A percentile compares a stretch with the other conserved stretches of the same genome.
These are phyloP conservation scores for Tautogolabrus adspersus DNA, from an alignment of 2,113 vertebrate genomes.

Conservation along the genomic window DNA sequence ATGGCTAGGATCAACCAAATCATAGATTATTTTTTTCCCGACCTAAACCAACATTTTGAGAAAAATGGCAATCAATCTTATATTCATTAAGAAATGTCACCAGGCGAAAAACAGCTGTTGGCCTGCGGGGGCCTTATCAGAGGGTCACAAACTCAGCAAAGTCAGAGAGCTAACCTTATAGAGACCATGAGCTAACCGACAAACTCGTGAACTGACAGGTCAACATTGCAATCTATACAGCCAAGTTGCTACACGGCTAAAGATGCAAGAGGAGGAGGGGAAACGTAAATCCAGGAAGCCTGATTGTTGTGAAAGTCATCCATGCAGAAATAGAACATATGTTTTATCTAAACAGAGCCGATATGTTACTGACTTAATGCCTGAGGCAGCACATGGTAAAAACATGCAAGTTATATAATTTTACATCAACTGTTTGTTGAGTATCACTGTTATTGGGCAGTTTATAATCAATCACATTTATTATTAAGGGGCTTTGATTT, in stretches of 20 bases:
- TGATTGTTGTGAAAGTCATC: constrained; percentile 12
- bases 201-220: not conserved
- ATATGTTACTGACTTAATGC: not conserved
- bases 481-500: not conserved
- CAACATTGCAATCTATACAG: not conserved
- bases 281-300: not conserved
- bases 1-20: not conserved
- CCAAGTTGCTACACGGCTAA: not conserved
- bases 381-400: not conserved
- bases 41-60: too few species aligned
- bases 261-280: not conserved
- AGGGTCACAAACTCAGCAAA: not conserved
- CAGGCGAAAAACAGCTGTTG: too few species aligned
- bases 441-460: not conserved
- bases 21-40: too few species aligned
- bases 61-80: not conserved
- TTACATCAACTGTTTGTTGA: not conserved
- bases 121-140: not conserved
- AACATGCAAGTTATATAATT: not conserved
- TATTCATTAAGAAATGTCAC: not conserved
- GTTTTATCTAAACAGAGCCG: constrained; percentile 2
- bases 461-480: not conserved
- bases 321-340: constrained; percentile 18
- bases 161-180: not conserved
- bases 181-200: not conserved